These are phyloP conservation scores for Entelurus aequoreus DNA, from an alignment of 2,113 vertebrate genomes.

Conservation along the genomic window DNA sequence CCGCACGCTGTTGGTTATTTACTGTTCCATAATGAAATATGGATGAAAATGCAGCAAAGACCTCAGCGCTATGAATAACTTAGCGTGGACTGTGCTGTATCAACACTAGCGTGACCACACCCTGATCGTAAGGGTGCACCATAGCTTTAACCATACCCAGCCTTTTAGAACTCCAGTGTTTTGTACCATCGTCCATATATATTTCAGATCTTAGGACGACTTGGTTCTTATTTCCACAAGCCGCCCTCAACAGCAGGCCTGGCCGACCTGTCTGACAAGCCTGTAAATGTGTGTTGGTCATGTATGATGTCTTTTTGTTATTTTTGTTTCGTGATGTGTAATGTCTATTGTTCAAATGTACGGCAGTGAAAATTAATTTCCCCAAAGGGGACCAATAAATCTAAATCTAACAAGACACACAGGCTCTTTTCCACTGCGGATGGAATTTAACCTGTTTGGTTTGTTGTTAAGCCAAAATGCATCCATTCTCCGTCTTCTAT, in stretches of 20 bases:
- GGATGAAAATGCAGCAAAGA: slow-evolving; percentile 54
- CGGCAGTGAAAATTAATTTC: no score
- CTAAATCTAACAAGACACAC: slow-evolving; percentile 15
- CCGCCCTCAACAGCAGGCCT: no score
- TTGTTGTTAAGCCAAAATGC: no score
- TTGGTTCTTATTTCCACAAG: slow-evolving; percentile 41
- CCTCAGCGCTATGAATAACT: slow-evolving; percentile 62
- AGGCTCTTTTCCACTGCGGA: slow-evolving; percentile 1
- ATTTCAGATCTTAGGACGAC: slow-evolving; percentile 58
- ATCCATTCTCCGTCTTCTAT: no score
- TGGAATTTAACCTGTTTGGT: no score
- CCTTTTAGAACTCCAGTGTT: neutral
- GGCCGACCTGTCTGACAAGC: no score
- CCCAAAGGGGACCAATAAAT: no score
- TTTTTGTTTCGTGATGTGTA: no score
- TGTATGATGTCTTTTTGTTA: no score
- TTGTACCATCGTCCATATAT: slow-evolving; percentile 68
- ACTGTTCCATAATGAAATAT: slow-evolving; percentile 60
- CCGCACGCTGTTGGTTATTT: slow-evolving; percentile 51
- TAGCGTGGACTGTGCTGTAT: slow-evolving; percentile 34
- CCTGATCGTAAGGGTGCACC: slow-evolving; percentile 3
- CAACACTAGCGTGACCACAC: slow-evolving; percentile 27
- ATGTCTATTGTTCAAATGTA: no score
- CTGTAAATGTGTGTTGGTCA: no score
- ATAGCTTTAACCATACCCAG: neutral